Conservation (phyloP, 2,113 vertebrate species). For the Phoxinus phoxinus region DNA sequence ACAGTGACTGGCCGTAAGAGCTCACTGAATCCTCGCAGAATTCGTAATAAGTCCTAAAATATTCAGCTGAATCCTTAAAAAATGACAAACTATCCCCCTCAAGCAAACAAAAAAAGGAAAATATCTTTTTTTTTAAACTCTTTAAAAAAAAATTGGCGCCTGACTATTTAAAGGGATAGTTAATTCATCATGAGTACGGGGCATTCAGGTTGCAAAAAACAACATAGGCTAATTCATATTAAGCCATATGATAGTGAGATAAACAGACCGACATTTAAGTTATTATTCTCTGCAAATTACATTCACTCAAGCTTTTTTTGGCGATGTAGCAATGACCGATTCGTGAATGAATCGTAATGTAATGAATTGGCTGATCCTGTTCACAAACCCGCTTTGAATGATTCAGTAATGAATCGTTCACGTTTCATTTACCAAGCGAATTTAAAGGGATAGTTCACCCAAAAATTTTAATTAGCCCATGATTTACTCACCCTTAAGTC, state of each 20-base stretch:
- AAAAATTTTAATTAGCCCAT: too few species aligned
- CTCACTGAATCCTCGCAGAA: background rate
- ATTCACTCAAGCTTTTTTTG: background rate
- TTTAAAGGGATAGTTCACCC: too few species aligned
- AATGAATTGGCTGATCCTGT: background rate
- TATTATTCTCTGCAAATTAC: background rate
- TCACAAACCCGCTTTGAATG: background rate
- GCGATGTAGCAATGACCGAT: background rate
- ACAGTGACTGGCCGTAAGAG: conserved; percentile 69
- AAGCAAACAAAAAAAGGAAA: too few species aligned
- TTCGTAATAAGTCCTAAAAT: background rate
- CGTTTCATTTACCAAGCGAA: background rate
- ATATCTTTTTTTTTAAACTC: too few species aligned
- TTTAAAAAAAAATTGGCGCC: too few species aligned
- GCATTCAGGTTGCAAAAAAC: background rate
- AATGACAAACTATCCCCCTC: background rate
- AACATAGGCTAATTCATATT: background rate
- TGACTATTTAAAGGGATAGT: background rate
- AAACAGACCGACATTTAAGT: background rate
- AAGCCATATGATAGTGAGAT: background rate
- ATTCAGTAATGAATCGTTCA: background rate
- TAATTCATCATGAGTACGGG: too few species aligned
- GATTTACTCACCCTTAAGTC: background rate
- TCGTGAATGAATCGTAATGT: background rate
- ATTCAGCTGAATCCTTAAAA: background rate